Evolutionary conservation across 2,888 invertebrate species (phyloP).

Genomic region (Bellardia bayeri): DNA sequence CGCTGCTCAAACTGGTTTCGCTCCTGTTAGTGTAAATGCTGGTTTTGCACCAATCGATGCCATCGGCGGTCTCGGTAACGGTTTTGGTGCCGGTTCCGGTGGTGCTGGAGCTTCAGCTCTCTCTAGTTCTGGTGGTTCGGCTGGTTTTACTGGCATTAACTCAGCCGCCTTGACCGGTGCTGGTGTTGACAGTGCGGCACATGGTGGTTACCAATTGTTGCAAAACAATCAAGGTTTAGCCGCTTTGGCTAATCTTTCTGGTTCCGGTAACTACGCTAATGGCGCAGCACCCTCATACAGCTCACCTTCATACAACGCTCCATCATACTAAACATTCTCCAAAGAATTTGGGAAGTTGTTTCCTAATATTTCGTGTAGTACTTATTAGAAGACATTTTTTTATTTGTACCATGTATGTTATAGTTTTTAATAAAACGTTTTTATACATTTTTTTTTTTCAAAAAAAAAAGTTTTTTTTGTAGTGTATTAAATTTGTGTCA

Average conservation of each 20-base stretch:
- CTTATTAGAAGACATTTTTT: conserved; percentile 51
- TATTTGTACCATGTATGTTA: conserved; percentile 56
- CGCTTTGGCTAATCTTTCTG: conserved; percentile 78
- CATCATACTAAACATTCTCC: conserved; percentile 55
- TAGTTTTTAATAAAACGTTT: conserved; percentile 67
- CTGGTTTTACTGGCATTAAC: conserved; percentile 18
- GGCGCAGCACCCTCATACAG: conserved; percentile 17
- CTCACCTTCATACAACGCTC: conserved; percentile 13
- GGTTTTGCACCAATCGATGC: conserved; percentile 40
- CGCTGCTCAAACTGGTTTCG: conserved; percentile 55
- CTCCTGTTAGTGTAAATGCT: conserved; percentile 57
- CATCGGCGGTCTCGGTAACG: conserved; percentile 3
- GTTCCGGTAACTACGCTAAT: conserved; percentile 26
- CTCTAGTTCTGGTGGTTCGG: conserved; percentile 75
- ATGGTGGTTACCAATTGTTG: conserved; percentile 79
- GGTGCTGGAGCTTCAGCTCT: conserved; percentile 72
- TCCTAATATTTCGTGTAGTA: conserved; percentile 7
- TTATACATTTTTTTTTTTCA: conserved; percentile 58
- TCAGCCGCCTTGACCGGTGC: conserved; percentile 76
- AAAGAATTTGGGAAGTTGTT: conserved; percentile 18
- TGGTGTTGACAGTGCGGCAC: conserved; percentile 78
- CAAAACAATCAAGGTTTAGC: conserved; percentile 79
- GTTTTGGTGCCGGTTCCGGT: background rate
- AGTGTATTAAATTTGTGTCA: too few relatives aligned
- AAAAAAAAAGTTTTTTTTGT: conserved; percentile 5